These are phyloP conservation scores for Mamestra configurata DNA, from an alignment of 1,140 invertebrate species.

Conservation along the genomic window DNA sequence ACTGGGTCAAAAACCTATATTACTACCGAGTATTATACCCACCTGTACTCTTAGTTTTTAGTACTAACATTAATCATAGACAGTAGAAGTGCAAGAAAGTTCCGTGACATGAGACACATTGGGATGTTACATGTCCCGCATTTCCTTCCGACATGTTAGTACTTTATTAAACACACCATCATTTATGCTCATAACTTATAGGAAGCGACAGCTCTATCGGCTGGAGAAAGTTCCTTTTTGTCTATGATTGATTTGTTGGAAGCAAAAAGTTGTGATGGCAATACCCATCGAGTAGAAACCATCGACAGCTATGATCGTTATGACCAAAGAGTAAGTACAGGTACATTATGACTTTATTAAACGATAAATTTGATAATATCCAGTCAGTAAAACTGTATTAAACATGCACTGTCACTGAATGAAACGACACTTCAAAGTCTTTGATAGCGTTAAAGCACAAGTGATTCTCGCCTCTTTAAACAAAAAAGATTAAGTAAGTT, in stretches of 20 bases:
- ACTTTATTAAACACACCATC: background rate
- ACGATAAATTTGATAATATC: background rate
- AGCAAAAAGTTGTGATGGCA: conserved; percentile 1
- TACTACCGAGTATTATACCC: too few species aligned
- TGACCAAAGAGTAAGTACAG: too few species aligned
- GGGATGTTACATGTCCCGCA: background rate
- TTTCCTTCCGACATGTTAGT: conserved; percentile 6
- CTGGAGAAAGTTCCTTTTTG: conserved; percentile 11
- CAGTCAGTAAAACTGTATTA: background rate
- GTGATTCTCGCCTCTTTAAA: background rate
- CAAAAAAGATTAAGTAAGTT: background rate
- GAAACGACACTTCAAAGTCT: background rate
- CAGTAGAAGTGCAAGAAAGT: background rate
- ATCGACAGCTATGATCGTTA: too few species aligned
- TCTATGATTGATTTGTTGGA: background rate
- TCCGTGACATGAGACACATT: conserved; percentile 11
- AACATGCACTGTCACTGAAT: too few species aligned
- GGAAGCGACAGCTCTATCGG: background rate
- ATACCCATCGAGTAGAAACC: background rate
- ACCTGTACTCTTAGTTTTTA: too few species aligned
- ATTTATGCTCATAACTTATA: background rate
- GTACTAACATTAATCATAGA: background rate
- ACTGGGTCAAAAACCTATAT: too few species aligned
- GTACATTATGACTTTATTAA: too few species aligned
- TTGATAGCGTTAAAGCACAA: background rate